phyloP scores from a whole-genome alignment of 2,888 invertebrate genomes.

The Troglohyphantes excavatus region DNA sequence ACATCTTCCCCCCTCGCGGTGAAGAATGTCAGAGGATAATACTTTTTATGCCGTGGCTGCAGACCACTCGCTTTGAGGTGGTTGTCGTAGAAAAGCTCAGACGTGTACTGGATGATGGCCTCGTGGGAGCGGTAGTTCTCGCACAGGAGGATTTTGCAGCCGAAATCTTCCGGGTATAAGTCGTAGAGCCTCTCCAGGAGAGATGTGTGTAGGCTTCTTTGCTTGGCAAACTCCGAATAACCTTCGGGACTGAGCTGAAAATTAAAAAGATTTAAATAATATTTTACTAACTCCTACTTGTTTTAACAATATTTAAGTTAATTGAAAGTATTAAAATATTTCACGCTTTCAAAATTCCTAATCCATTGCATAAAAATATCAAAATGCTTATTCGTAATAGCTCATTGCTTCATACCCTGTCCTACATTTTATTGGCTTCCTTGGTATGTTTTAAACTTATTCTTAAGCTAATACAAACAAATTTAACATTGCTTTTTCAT shows the following conservation, averaged over 20 bases:
- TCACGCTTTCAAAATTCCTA: too few species aligned
- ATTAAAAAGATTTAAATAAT: too few species aligned
- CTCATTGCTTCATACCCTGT: too few species aligned
- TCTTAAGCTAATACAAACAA: too few species aligned
- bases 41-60: slow-evolving; percentile 87
- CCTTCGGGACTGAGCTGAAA: slow-evolving; percentile 89
- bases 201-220: slow-evolving; percentile 85
- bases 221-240: slow-evolving; percentile 86
- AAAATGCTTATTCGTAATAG: too few species aligned
- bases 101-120: slow-evolving; percentile 91
- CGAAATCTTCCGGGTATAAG: slow-evolving; percentile 88
- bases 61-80: slow-evolving; percentile 89
- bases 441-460: too few species aligned
- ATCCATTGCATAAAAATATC: too few species aligned
- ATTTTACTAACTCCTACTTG: too few species aligned
- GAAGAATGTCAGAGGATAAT: slow-evolving; percentile 90
- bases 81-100: slow-evolving; percentile 91
- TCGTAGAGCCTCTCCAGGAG: slow-evolving; percentile 90
- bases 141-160: slow-evolving; percentile 90
- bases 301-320: too few species aligned
- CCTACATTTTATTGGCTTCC: too few species aligned
- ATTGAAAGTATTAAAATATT: too few species aligned
- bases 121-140: slow-evolving; percentile 92
- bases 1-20: slow-evolving; percentile 90
- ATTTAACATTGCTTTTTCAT: too few species aligned